Evolutionary conservation across 2,888 invertebrate species (phyloP).

Genomic region (Plagodis pulveraria): DNA sequence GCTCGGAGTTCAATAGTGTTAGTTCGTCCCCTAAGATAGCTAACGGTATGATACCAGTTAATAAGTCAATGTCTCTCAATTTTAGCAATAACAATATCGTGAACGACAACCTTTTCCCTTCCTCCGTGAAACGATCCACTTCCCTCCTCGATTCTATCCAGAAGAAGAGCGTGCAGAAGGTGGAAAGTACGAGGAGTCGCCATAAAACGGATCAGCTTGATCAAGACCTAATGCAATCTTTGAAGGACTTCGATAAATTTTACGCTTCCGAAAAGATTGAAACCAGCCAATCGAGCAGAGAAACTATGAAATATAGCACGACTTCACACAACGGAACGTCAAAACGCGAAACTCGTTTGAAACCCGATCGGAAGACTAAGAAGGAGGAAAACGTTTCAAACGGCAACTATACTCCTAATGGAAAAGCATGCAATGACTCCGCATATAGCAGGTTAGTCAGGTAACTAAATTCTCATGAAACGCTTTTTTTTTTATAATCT

Average conservation of each 20-base stretch:
- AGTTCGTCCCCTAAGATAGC: constrained; percentile 68
- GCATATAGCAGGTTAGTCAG: constrained; percentile 93
- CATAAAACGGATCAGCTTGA: constrained; percentile 78
- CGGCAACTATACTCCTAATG: constrained; percentile 71
- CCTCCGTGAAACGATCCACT: constrained; percentile 83
- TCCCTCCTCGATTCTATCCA: constrained; percentile 83
- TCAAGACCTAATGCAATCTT: constrained; percentile 79
- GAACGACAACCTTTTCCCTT: constrained; percentile 76
- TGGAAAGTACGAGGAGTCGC: constrained; percentile 67
- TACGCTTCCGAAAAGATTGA: constrained; percentile 73
- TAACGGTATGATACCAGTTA: constrained; percentile 73
- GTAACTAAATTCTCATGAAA: constrained; percentile 49
- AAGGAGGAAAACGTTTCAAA: constrained; percentile 63
- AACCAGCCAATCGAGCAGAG: constrained; percentile 56
- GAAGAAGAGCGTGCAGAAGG: constrained; percentile 65
- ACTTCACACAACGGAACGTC: constrained; percentile 54
- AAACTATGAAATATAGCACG: constrained; percentile 51
- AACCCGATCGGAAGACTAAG: constrained; percentile 65
- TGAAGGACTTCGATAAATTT: constrained; percentile 80
- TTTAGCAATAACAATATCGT: constrained; percentile 83
- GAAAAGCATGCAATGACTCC: constrained; percentile 86
- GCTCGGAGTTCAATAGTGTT: constrained; percentile 64
- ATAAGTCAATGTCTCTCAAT: constrained; percentile 83
- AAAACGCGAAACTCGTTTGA: constrained; percentile 61
- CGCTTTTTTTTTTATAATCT: too few relatives aligned